Evolutionary conservation across 2,888 invertebrate genomes (phyloP).

Genomic region (Caenorhabditis angaria): DNA sequence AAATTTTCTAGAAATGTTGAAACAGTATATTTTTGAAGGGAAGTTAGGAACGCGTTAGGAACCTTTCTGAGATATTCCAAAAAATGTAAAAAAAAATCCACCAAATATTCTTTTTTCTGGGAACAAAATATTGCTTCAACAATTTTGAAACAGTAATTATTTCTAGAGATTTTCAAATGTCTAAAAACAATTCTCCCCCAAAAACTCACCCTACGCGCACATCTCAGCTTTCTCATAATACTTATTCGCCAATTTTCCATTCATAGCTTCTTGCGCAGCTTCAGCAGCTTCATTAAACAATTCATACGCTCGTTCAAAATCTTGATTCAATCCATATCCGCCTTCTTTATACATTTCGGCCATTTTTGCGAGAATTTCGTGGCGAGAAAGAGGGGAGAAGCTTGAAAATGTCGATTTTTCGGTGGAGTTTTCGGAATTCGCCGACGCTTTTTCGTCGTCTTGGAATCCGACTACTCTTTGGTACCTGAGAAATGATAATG

Average conservation of each 20-base stretch:
- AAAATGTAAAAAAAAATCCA: no score
- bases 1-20: no score
- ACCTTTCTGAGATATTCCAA: no score
- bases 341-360: slow-evolving; percentile 75
- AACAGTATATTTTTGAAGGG: no score
- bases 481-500: slow-evolving; percentile 26
- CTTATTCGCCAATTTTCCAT: slow-evolving; percentile 76
- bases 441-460: slow-evolving; percentile 69
- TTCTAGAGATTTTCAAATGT: neutral
- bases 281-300: slow-evolving; percentile 76
- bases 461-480: slow-evolving; percentile 59
- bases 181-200: neutral
- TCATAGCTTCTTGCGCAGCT: slow-evolving; percentile 76
- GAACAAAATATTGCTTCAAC: no score
- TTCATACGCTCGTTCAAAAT: slow-evolving; percentile 75
- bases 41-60: no score
- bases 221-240: slow-evolving; percentile 62
- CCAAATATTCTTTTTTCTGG: no score
- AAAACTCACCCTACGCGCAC: slow-evolving; percentile 35
- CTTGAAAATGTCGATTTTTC: slow-evolving; percentile 31
- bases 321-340: slow-evolving; percentile 73
- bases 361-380: slow-evolving; percentile 74
- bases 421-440: no score
- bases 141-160: neutral
- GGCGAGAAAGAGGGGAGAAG: slow-evolving; percentile 57